Evolutionary conservation across 2,888 invertebrate species (phyloP), one percentile per base, ranked within the genome.

Genomic region (Selenia dentaria): DNA sequence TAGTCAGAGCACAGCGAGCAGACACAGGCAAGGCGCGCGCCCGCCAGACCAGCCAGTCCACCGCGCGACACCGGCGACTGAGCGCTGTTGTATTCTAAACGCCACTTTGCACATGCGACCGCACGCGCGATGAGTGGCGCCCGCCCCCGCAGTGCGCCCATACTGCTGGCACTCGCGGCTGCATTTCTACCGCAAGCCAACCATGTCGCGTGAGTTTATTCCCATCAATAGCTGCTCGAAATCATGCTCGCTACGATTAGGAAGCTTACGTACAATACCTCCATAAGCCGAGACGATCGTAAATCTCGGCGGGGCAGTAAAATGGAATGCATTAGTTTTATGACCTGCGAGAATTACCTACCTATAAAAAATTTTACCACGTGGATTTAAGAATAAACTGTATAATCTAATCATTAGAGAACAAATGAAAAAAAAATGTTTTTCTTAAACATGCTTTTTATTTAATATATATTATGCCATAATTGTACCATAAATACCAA

Each of bases 201-300:
- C 76, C 91, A 91, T 79, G 93, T 93, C 79, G 93, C 92, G 93
- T 93, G 76, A 93, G 93, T 93, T 38, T 16, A 34, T 27, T 41
- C 32, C 22, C 12, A 36, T 12, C 25, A 26, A 9, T 10, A 33
- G 28, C 32, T 39, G 18, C 10, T 12, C 6, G 6, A 36, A 29
- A 34, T 14, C 16, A 33, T 26, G 4, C 11, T 6, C 26, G 6
- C n/a, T 5, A n/a, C 25, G 28, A 58, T 50, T 52, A 54, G 47
- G n/a, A 60, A 64, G 55, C 42, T 66, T 67, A 54, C 53, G 13
- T 50, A 64, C 51, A 54, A 31, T 54, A 51, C 43, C 41, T 43
- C 51, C 53, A 62, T 64, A 62, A 62, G 54, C 59, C 63, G 44
- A 46, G 54, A 51, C 52, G 63, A 55, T 70, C 69, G 63, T 71